Evolutionary conservation across 2,888 invertebrate species (phyloP).

Genomic region (Habroteleia sp.): DNA sequence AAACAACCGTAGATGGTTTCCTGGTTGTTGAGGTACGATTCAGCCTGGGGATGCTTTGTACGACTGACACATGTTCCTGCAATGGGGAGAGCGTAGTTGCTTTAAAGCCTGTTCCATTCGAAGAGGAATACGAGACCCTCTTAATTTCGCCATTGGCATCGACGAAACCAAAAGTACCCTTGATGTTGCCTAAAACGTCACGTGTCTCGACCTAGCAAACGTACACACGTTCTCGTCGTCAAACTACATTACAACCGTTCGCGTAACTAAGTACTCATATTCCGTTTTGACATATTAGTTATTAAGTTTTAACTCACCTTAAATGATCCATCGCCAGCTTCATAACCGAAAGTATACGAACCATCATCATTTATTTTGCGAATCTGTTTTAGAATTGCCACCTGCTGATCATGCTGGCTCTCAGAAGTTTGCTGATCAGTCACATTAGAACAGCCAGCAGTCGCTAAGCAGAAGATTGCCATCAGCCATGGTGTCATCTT

Average conservation of each 20-base stretch:
- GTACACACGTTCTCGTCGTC: slow-evolving; percentile 59
- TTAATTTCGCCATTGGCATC: slow-evolving; percentile 90
- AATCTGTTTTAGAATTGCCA: slow-evolving; percentile 91
- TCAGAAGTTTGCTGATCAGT: slow-evolving; percentile 82
- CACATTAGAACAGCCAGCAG: slow-evolving; percentile 77
- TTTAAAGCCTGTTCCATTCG: slow-evolving; percentile 82
- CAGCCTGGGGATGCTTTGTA: slow-evolving; percentile 77
- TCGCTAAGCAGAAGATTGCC: slow-evolving; percentile 78
- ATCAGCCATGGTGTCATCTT: slow-evolving; percentile 81
- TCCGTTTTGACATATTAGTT: no score
- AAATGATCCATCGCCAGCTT: slow-evolving; percentile 92
- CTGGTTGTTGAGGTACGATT: slow-evolving; percentile 82
- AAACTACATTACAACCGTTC: slow-evolving; percentile 39
- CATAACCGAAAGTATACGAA: slow-evolving; percentile 92
- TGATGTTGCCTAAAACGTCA: slow-evolving; percentile 89
- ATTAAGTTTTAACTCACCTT: slow-evolving; percentile 83
- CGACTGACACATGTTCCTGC: slow-evolving; percentile 79
- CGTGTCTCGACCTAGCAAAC: slow-evolving; percentile 86
- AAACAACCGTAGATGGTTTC: slow-evolving; percentile 72
- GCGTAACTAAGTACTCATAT: slow-evolving; percentile 19
- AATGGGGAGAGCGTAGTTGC: slow-evolving; percentile 81
- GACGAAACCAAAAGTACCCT: slow-evolving; percentile 91
- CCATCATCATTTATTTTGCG: slow-evolving; percentile 91
- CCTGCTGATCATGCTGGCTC: slow-evolving; percentile 86
- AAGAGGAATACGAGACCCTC: slow-evolving; percentile 88